phyloP scores from a whole-genome alignment of 2,113 vertebrate species.

The Phoenicopterus ruber region DNA sequence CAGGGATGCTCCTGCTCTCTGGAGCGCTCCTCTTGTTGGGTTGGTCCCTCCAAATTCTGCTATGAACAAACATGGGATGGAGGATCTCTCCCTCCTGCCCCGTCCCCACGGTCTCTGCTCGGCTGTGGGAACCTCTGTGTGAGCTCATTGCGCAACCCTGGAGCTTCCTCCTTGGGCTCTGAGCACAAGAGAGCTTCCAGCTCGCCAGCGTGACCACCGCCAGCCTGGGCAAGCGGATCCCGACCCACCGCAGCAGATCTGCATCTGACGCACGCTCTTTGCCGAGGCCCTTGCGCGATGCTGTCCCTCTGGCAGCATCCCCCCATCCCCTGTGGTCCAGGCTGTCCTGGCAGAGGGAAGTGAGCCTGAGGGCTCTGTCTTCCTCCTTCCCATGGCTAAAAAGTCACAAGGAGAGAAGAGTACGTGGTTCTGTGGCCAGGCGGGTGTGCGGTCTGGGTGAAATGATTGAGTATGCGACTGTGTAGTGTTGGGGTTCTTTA shows the following conservation, averaged over 20 bases:
- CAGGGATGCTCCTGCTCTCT: neutral
- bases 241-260: neutral
- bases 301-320: neutral
- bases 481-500: neutral
- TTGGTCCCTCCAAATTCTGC: neutral
- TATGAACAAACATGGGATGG: neutral
- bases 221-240: constrained; percentile 29
- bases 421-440: neutral
- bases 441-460: neutral
- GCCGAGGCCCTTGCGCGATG: neutral
- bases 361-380: constrained; percentile 39
- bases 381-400: constrained; percentile 60
- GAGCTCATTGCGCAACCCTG: constrained; percentile 56
- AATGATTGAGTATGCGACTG: neutral
- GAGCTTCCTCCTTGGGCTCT: constrained; percentile 69
- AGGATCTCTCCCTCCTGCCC: neutral
- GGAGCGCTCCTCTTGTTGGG: neutral
- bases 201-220: constrained; percentile 50
- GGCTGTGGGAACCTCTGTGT: constrained; percentile 67
- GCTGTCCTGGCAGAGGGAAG: constrained; percentile 51
- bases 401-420: constrained; percentile 34
- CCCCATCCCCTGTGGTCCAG: neutral
- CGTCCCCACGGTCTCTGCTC: neutral
- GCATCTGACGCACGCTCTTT: neutral
- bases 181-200: constrained; percentile 45